phyloP scores from a whole-genome alignment of 2,888 invertebrate genomes.

The Heliconius sara region DNA sequence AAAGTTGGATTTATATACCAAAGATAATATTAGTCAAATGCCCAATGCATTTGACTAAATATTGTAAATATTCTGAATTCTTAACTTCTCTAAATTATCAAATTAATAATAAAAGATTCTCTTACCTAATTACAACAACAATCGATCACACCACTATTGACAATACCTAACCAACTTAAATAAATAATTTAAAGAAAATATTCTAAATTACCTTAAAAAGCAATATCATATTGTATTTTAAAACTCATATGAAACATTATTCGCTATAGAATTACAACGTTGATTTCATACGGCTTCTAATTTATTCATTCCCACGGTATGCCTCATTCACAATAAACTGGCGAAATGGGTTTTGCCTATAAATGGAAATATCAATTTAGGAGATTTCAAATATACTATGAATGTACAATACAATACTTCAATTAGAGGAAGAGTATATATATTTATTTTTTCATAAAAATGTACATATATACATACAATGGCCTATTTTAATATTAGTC shows the following conservation, averaged over 20 bases:
- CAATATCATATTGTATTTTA: neutral
- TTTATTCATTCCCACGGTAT: slow-evolving; percentile 36
- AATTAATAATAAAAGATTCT: too few relatives aligned
- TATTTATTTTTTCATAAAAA: too few relatives aligned
- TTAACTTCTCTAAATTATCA: too few relatives aligned
- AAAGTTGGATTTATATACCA: too few relatives aligned
- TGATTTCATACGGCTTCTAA: slow-evolving; percentile 27
- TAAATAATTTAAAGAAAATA: neutral
- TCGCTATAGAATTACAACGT: slow-evolving; percentile 21
- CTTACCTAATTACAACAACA: neutral
- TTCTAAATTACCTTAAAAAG: neutral
- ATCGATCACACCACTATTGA: neutral
- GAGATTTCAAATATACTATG: neutral
- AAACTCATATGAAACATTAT: slow-evolving; percentile 17
- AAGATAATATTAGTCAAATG: too few relatives aligned
- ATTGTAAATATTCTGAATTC: too few relatives aligned
- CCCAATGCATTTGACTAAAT: too few relatives aligned
- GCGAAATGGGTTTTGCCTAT: slow-evolving; percentile 16
- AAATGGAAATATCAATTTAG: slow-evolving; percentile 18
- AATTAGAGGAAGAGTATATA: neutral
- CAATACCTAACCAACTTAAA: neutral
- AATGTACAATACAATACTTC: neutral
- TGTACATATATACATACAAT: too few relatives aligned
- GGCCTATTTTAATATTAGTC: too few relatives aligned
- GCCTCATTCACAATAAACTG: slow-evolving; percentile 12